Evolutionary conservation across 2,113 vertebrate species (phyloP).

Genomic region (Nycticorax nycticorax): DNA sequence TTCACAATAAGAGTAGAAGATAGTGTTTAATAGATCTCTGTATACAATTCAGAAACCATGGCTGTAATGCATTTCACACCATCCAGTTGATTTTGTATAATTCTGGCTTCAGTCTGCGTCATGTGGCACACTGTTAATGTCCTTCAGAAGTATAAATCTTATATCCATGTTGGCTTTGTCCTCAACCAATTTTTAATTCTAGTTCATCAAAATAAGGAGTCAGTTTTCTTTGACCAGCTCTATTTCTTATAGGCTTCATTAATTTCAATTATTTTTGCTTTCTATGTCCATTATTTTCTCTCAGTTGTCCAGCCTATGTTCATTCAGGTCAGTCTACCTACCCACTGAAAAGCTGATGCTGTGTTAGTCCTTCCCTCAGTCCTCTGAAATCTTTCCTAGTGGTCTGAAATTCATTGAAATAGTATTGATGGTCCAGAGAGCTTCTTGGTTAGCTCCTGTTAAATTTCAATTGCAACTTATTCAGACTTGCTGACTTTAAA

Average conservation of each 20-base stretch:
- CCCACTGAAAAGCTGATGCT: background rate
- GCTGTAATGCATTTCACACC: background rate
- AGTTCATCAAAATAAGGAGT: background rate
- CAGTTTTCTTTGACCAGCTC: background rate
- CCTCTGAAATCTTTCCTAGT: background rate
- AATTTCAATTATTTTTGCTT: background rate
- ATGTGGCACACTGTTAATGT: background rate
- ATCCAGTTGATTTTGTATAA: background rate
- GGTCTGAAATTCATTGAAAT: background rate
- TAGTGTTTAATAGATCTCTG: background rate
- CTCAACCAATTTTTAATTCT: background rate
- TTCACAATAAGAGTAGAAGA: background rate
- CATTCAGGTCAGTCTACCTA: background rate
- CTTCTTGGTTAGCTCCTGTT: background rate
- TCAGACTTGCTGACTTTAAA: conserved; percentile 13
- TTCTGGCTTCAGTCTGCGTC: background rate
- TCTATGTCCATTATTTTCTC: background rate
- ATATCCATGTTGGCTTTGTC: background rate
- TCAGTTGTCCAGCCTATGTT: background rate
- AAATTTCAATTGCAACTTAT: background rate
- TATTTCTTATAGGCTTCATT: background rate
- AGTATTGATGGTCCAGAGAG: background rate
- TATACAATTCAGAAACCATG: background rate
- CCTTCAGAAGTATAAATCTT: background rate
- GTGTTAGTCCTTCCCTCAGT: background rate